phyloP scores from a whole-genome alignment of 2,888 invertebrate species.

The Ryuthela nishihirai region DNA sequence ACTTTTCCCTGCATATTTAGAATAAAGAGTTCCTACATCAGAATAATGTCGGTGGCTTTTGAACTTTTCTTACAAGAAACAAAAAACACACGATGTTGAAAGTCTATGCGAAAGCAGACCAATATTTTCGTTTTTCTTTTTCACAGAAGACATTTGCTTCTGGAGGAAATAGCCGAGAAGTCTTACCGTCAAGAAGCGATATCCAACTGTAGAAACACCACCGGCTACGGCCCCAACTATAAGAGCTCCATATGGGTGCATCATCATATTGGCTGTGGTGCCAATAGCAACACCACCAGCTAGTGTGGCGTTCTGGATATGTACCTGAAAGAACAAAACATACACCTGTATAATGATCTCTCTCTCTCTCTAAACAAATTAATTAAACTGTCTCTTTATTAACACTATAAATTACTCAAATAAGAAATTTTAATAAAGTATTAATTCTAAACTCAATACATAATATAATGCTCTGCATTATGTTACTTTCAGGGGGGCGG shows the following conservation, averaged over 20 bases:
- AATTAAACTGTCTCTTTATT: not conserved
- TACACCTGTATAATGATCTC: not conserved
- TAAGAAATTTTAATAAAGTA: too few relatives aligned
- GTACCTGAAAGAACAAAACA: slow-evolving; percentile 56
- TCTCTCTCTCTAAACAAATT: not conserved
- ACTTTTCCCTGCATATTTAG: too few relatives aligned
- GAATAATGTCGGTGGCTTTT: too few relatives aligned
- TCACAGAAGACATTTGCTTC: not conserved
- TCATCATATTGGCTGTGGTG: slow-evolving; percentile 72
- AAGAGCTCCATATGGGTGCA: slow-evolving; percentile 75
- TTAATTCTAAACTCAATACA: too few relatives aligned
- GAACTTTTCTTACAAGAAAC: too few relatives aligned
- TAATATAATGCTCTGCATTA: too few relatives aligned
- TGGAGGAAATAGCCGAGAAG: not conserved
- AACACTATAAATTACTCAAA: not conserved
- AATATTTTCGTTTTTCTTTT: not conserved
- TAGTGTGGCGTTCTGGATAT: slow-evolving; percentile 88
- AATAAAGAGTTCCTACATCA: too few relatives aligned
- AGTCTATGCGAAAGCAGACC: not conserved
- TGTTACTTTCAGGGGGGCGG: too few relatives aligned
- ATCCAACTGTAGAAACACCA: slow-evolving; percentile 74
- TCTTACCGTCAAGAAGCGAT: slow-evolving; percentile 60
- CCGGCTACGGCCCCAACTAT: slow-evolving; percentile 75
- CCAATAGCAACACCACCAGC: slow-evolving; percentile 90
- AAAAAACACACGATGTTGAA: too few relatives aligned